phyloP scores from a whole-genome alignment of 2,113 vertebrate genomes.

The Tragelaphus scriptus region DNA sequence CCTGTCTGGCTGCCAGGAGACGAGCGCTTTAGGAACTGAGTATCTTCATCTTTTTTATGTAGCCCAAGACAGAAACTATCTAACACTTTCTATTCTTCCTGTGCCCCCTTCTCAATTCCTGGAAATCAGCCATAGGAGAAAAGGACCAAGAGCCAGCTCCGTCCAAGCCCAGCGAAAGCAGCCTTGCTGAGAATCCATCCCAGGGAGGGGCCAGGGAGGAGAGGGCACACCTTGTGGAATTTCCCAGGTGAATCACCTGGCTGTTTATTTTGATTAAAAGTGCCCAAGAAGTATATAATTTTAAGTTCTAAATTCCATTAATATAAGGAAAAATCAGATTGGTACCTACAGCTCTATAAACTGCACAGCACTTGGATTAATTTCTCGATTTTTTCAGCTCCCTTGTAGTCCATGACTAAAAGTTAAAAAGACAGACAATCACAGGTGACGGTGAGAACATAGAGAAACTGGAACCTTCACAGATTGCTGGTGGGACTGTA shows the following conservation, averaged over 20 bases:
- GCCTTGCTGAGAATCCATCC: background rate
- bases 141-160: background rate
- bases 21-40: background rate
- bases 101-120: background rate
- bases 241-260: slow-evolving; percentile 29
- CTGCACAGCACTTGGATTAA: background rate
- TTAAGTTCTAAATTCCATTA: background rate
- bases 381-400: background rate
- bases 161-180: fast-evolving
- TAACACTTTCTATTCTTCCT: background rate
- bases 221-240: background rate
- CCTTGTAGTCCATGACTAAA: background rate
- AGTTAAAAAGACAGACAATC: background rate
- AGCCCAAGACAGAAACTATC: background rate
- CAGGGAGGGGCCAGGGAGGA: background rate
- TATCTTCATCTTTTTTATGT: background rate
- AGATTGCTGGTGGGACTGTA: background rate
- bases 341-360: background rate
- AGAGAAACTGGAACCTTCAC: background rate
- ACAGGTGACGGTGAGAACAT: background rate
- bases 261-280: background rate
- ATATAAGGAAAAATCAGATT: background rate
- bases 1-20: slow-evolving; percentile 22
- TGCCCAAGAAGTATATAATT: background rate
- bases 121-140: background rate